phyloP scores from a whole-genome alignment of 2,888 invertebrate genomes.

The Drosophila melanosoma region DNA sequence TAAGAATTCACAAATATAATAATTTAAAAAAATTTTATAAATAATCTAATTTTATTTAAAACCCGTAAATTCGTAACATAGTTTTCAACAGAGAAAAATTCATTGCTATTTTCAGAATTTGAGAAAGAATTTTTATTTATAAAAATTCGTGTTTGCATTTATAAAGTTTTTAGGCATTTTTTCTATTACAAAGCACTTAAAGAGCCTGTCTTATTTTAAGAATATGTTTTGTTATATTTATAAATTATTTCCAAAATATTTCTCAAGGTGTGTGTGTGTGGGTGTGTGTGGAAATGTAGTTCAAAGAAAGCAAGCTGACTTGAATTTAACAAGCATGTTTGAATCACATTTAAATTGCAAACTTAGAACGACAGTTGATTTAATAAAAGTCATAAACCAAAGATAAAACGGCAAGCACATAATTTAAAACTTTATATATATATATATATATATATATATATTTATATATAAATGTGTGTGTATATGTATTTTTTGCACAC shows the following conservation, averaged over 20 bases:
- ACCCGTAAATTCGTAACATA: not conserved
- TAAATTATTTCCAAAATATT: not conserved
- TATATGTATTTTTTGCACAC: slow-evolving; percentile 8
- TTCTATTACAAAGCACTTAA: not conserved
- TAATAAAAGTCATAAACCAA: slow-evolving; percentile 7
- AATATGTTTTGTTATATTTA: not conserved
- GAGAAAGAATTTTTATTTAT: not conserved
- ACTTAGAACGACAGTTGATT: slow-evolving; percentile 8
- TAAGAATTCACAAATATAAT: not conserved
- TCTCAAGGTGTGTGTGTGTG: not conserved
- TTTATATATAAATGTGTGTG: not conserved
- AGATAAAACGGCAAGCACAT: slow-evolving; percentile 4
- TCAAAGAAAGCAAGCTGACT: not conserved
- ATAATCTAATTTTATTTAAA: not conserved
- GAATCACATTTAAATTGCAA: not conserved
- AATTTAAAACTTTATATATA: not conserved
- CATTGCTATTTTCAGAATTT: not conserved
- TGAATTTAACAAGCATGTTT: not conserved
- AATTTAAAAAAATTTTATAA: not conserved
- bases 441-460: not conserved
- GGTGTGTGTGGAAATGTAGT: not conserved
- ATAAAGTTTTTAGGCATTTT: not conserved
- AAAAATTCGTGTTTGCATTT: not conserved
- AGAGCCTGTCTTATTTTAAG: not conserved
- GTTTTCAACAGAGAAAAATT: not conserved